Base-by-base conservation (phyloP, 1,140 invertebrate genomes). In the Cyclargus thomasi region DNA sequence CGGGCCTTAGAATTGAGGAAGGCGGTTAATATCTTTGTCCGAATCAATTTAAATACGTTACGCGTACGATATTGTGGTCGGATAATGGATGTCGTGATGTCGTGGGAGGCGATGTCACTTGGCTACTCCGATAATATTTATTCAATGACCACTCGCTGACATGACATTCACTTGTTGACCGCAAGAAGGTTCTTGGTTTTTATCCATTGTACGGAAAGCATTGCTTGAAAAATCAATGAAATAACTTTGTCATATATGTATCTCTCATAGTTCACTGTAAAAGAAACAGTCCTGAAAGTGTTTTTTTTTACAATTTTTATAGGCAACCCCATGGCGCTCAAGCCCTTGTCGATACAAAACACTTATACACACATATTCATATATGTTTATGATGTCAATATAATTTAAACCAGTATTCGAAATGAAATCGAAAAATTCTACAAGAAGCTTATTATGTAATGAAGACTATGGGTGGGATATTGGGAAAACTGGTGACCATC, bases 111-210 rank as follows among this genome's bases (percentile, higher is more conserved):
- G 18, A 59, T 59, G 84, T 88, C 82, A 86, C 83, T 86, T 81
- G 82, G 79, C 79, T 79, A 85, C 82, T 85, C 80, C 70, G 79
- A 86, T 79, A 83, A 86, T 89, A 82, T 89, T 87, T 87, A 83
- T 89, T 86, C 82, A 89, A 89, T 81, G 79, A 70, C 77, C 79
- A 83, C 86, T 88, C 78, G 29, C 2, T 29, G 79, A 85, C 76
- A 86, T 83, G 83, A 85, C 80, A 82, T 89, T 86, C 80, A 83
- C 72, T 82, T 83, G 78, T 83, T 78, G 78, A 76, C 72, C 76
- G 73, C 64, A 70, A 69, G 53, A 55, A 39, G 53, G 29, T 29
- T 29, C 68, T 64, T 55, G 66, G 62, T 74, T 78, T 74, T 77
- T 66, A 72, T 69, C 64, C 72, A 80, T 74, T 82, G 74, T 79